Base-by-base conservation (phyloP, 2,888 invertebrate species). In the Perizoma affinitatum region DNA sequence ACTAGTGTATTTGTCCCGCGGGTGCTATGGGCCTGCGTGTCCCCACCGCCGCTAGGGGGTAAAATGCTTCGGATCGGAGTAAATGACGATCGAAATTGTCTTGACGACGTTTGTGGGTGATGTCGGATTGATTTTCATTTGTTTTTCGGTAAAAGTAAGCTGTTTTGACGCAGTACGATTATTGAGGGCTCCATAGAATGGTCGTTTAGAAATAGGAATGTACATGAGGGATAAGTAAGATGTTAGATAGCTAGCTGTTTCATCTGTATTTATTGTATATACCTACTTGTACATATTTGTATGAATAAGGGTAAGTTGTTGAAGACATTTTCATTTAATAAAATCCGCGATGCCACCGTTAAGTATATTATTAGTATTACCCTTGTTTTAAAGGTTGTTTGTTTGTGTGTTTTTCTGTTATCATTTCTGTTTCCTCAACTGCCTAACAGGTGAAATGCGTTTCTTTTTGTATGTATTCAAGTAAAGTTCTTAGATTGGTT, bases 1-100 rank as follows among this genome's bases (percentile, higher is more conserved):
- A 92, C 90, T 92, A 88, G 90, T 86, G 86, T 84, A 90, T 85
- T 75, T 66, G 75, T 80, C 92, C 88, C 92, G 58, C 43, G 90
- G 86, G 92, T 71, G 75, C 75, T 69, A 72, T 84, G 66, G 73
- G 76, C 78, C 78, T 75, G 77, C 58, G 69, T 69, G 76, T 67
- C 78, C 74, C 80, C 76, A 74, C 72, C 74, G 75, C 74, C 58
- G 41, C 50, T 53, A 54, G 59, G 69, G 71, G 75, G 73, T 70
- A 69, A 72, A 66, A 52, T 54, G 35, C 56, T 48, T 49, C 60
- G 67, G 67, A 70, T 74, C 71, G 69, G 67, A 62, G 65, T 68
- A 78, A 81, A 83, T 73, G 83, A 76, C 78, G 71, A 78, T 77
- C 72, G 76, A 71, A 79, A 85, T 80, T 76, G 75, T 71, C 72